These are phyloP conservation scores for Acropternis orthonyx DNA, from an alignment of 2,797 vertebrate species.

Conservation along the genomic window DNA sequence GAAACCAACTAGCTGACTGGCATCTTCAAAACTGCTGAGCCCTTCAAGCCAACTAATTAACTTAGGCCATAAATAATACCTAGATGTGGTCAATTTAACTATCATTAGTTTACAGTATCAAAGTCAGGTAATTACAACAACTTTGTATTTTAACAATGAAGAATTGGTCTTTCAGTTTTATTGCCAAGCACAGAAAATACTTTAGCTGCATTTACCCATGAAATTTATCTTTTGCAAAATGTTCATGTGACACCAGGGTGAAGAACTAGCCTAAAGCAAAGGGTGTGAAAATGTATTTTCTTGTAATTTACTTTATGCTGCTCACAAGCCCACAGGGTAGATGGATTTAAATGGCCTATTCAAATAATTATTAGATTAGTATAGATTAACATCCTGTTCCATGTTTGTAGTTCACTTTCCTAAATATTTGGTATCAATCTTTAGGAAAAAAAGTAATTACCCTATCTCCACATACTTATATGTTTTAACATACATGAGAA, in stretches of 20 bases:
- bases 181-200: neutral
- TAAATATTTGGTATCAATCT: neutral
- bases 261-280: neutral
- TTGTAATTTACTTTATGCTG: neutral
- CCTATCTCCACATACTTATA: neutral
- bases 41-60: conserved; percentile 8
- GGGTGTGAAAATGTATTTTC: neutral
- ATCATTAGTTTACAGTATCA: conserved; percentile 42
- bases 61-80: conserved; percentile 18
- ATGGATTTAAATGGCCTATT: conserved; percentile 1
- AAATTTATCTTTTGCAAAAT: neutral
- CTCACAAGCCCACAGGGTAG: neutral
- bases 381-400: neutral
- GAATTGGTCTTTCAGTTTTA: neutral
- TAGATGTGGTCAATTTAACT: conserved; percentile 31
- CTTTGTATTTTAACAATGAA: conserved; percentile 1
- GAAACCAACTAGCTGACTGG: neutral
- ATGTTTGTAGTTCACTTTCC: neutral
- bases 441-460: neutral
- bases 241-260: neutral
- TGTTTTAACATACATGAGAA: neutral
- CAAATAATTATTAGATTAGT: neutral
- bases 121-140: conserved; percentile 16
- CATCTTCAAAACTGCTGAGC: neutral
- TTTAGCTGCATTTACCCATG: neutral